Evolutionary conservation across 64 coral and sea anemone genomes (phyloP).

Genomic region (Stichodactyla helianthus): DNA sequence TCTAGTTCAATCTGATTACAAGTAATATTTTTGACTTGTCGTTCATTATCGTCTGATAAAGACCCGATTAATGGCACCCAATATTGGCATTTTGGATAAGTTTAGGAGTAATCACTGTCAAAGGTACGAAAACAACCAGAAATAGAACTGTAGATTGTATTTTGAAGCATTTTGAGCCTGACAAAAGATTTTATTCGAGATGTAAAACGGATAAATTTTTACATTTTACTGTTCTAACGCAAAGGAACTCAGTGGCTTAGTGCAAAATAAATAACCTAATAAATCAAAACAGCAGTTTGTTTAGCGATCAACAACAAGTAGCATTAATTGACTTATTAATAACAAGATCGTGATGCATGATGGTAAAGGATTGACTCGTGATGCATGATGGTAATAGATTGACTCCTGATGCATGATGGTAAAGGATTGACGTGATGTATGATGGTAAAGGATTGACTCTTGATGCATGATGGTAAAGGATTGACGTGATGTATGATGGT

Average conservation of each 20-base stretch:
- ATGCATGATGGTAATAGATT: background rate
- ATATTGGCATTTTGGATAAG: slow-evolving; percentile 5
- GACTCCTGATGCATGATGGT: background rate
- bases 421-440: background rate
- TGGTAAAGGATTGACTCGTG: background rate
- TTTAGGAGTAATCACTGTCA: background rate
- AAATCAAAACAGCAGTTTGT: background rate
- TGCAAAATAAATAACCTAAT: too few species aligned
- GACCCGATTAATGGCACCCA: slow-evolving; percentile 4
- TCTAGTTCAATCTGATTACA: slow-evolving; percentile 6
- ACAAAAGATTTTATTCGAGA: background rate
- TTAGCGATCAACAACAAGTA: too few species aligned
- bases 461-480: background rate
- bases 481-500: background rate
- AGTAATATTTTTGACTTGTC: slow-evolving; percentile 1
- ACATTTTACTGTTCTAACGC: background rate
- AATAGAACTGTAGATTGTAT: background rate
- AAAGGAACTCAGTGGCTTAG: too few species aligned
- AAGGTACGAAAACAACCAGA: slow-evolving; percentile 3
- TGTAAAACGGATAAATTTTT: background rate
- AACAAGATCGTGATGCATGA: background rate
- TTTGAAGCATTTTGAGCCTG: background rate
- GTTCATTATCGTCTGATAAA: slow-evolving; percentile 6
- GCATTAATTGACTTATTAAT: too few species aligned
- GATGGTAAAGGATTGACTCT: background rate